Evolutionary conservation across 2,113 vertebrate species (phyloP), one percentile per base, ranked within the genome.

Genomic region (Elgaria multicarinata): DNA sequence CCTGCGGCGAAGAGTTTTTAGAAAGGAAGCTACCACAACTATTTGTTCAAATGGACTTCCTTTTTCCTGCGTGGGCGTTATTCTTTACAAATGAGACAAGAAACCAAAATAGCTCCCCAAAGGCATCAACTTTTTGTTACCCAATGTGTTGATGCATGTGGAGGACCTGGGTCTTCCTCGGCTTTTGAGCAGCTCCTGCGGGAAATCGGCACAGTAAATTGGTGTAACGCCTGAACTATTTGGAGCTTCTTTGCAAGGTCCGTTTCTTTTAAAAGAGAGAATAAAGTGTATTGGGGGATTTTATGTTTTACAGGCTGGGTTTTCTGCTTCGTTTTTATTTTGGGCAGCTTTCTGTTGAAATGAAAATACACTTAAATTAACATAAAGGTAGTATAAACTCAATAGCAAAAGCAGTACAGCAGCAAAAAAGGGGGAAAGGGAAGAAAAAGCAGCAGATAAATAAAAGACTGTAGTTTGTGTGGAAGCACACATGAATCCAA

Each of bases 61-160:
- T 97, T 97, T 94, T 97, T 96, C 96, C 96, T 97, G 97, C 92
- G 96, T 96, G 93, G 97, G 97, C 96, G 97, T 91, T 76, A 83
- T 87, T 94, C 93, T 94, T 96, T 83, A 93, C 95, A 83, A 96
- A 92, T 53, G 75, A 93, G 88, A 80, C 90, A 91, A 93, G 92
- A 94, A 84, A 95, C 42, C 91, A 46, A 83, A 86, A 83, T 39
- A 74, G 76, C 2, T 26, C 2, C 28, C 72, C 10, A 55, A 44
- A 46, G 67, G 39, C 79, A 88, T n/a, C 28, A 26, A 6, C 6
- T 33, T 66, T 64, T 44, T 36, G 0, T 72, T 76, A 86, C 14
- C 20, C 6, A 33, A 71, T 71, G 14, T 20, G 66, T 36, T 31
- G 9, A 88, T 16, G 66, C 72, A 58, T 26, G 26, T 4, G 3